These are phyloP conservation scores for Mesaphorura yosii DNA, from an alignment of 1,140 invertebrate species.

Conservation along the genomic window DNA sequence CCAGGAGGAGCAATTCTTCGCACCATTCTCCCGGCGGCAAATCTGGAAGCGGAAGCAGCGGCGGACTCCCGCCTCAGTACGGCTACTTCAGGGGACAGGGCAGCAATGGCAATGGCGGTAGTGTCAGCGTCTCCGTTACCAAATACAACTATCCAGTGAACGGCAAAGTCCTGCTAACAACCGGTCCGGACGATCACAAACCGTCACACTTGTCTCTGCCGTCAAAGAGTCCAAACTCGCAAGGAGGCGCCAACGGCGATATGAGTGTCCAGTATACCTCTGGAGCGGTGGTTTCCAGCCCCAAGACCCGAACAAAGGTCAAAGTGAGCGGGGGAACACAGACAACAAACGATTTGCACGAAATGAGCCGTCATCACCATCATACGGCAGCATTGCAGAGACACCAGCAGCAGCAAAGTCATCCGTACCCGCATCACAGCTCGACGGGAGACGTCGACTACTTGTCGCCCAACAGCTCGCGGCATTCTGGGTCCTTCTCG, in stretches of 20 bases:
- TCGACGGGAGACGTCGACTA: constrained; percentile 34
- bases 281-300: too few relatives aligned
- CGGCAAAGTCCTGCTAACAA: too few relatives aligned
- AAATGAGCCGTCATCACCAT: constrained; percentile 29
- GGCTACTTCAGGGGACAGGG: constrained; percentile 1
- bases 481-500: constrained; percentile 20
- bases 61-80: too few relatives aligned
- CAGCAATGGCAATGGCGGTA: constrained; percentile 3
- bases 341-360: constrained; percentile 66
- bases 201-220: too few relatives aligned
- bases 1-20: constrained; percentile 9
- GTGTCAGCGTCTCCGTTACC: too few relatives aligned
- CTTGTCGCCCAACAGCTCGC: constrained; percentile 36
- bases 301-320: constrained; percentile 44
- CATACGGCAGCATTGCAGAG: constrained; percentile 37
- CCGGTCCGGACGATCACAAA: too few relatives aligned
- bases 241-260: too few relatives aligned
- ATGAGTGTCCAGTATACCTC: too few relatives aligned
- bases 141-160: too few relatives aligned
- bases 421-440: neutral
- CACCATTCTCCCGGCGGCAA: constrained; percentile 14
- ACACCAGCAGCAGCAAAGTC: constrained; percentile 9
- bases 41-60: too few relatives aligned
- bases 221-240: too few relatives aligned
- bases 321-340: constrained; percentile 81